phyloP scores from a whole-genome alignment of 2,888 invertebrate genomes.

The Melinaea marsaeus region DNA sequence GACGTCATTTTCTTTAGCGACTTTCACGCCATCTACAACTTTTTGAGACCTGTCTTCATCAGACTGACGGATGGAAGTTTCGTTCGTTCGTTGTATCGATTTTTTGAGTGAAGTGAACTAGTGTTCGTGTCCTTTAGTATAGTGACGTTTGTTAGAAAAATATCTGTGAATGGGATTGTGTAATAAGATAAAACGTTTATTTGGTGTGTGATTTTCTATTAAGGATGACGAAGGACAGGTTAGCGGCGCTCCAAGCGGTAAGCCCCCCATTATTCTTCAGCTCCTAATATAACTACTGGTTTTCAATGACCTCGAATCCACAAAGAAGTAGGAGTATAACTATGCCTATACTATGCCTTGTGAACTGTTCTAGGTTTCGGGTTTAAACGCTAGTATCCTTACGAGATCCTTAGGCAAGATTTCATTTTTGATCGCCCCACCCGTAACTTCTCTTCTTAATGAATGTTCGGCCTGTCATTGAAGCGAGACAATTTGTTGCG shows the following conservation, averaged over 20 bases:
- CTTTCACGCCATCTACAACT: conserved; percentile 61
- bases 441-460: conserved; percentile 61
- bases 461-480: conserved; percentile 52
- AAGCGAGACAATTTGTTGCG: conserved; percentile 62
- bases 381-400: conserved; percentile 8
- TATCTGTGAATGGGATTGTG: conserved; percentile 88
- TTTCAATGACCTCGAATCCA: conserved; percentile 68
- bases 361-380: conserved; percentile 8
- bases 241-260: conserved; percentile 97
- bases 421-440: conserved; percentile 63
- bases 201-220: conserved; percentile 82
- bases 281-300: conserved; percentile 61
- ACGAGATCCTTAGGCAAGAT: conserved; percentile 18
- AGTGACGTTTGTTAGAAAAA: conserved; percentile 84
- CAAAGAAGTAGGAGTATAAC: conserved; percentile 54
- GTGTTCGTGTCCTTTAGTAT: conserved; percentile 85
- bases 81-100: conserved; percentile 86
- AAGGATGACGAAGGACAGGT: conserved; percentile 97
- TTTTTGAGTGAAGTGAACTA: conserved; percentile 84
- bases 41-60: conserved; percentile 46
- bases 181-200: conserved; percentile 81
- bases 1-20: conserved; percentile 53
- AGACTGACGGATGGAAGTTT: conserved; percentile 78
- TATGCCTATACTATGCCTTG: conserved; percentile 34
- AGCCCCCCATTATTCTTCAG: conserved; percentile 66